Conservation (phyloP, 2,888 invertebrate genomes). For the Entomobrya multifasciata region DNA sequence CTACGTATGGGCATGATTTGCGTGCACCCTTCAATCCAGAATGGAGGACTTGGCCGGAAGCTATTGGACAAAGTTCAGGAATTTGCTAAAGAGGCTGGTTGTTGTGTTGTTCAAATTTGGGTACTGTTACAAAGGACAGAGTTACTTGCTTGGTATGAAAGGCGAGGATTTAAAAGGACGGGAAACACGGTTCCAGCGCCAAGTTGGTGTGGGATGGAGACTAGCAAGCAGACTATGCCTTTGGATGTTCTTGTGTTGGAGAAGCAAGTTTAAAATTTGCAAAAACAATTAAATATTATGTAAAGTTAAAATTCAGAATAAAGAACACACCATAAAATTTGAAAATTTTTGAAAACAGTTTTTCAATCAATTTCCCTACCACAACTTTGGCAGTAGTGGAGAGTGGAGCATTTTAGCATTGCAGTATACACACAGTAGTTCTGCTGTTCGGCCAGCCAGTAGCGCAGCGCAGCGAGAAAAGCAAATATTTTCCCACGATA, state of each 20-base stretch:
- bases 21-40: conserved; percentile 67
- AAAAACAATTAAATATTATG: too few relatives aligned
- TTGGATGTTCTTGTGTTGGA: conserved; percentile 59
- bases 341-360: too few relatives aligned
- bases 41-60: conserved; percentile 65
- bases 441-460: too few relatives aligned
- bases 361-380: too few relatives aligned
- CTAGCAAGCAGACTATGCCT: conserved; percentile 24
- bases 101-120: conserved; percentile 42
- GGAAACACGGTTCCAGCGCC: conserved; percentile 60
- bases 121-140: conserved; percentile 52
- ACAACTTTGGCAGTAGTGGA: too few relatives aligned
- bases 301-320: too few relatives aligned
- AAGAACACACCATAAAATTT: too few relatives aligned
- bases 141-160: conserved; percentile 70
- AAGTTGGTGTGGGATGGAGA: neutral
- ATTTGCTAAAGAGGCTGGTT: conserved; percentile 49
- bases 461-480: too few relatives aligned
- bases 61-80: conserved; percentile 54
- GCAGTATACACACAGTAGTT: too few relatives aligned
- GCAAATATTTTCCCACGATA: too few relatives aligned
- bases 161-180: conserved; percentile 62
- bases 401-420: too few relatives aligned
- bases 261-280: conserved; percentile 9
- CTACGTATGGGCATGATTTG: conserved; percentile 64